Base-by-base conservation (phyloP, 53 echinoderm and acorn worm genomes). In the Zoroaster sp. region DNA sequence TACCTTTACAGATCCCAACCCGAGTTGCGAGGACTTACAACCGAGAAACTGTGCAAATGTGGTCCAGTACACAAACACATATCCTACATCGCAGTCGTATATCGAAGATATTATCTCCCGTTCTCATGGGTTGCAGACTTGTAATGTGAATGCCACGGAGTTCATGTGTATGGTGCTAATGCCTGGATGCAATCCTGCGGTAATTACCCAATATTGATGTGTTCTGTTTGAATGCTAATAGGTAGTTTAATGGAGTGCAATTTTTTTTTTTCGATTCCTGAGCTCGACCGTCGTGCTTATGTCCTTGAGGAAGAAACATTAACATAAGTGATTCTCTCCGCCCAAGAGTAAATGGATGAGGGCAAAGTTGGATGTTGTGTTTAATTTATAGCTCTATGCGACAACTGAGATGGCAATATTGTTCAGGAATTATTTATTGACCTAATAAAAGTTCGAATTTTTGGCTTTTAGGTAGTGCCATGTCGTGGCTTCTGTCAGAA, bases 401-500 rank as follows among this genome's bases (percentile, higher is more conserved):
- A 14, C 49, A 14, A 14, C 14, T 8, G 49, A 8, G 49, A 47
- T 14, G 8, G 49, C 14, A 14, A 47, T 14, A 14, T 8, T 47
- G 49, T 8, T 47, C 8, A 47, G 9, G 49, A 47, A 47, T 8
- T 10, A 10, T 8, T 10, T 14, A 8, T 47, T 47, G 49, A 47
- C n/a, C n/a, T n/a, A n/a, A n/a, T n/a, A n/a, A n/a, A n/a, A n/a
- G n/a, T n/a, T n/a, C n/a, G n/a, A n/a, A n/a, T n/a, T n/a, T n/a
- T n/a, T n/a, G n/a, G n/a, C n/a, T n/a, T 54, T 5, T 39, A 79
- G 79, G n/a, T 35, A 4, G 79, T 79, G 20, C 92, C 92, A 1
- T 94, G 94, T 47, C 53, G 53, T 9, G 43, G 39, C 39, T 86
- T 81, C 13, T 94, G 92, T 53, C 36, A 81, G 43, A 89, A 87